phyloP scores from a whole-genome alignment of 2,888 invertebrate species.

The Tribolium freemani region DNA sequence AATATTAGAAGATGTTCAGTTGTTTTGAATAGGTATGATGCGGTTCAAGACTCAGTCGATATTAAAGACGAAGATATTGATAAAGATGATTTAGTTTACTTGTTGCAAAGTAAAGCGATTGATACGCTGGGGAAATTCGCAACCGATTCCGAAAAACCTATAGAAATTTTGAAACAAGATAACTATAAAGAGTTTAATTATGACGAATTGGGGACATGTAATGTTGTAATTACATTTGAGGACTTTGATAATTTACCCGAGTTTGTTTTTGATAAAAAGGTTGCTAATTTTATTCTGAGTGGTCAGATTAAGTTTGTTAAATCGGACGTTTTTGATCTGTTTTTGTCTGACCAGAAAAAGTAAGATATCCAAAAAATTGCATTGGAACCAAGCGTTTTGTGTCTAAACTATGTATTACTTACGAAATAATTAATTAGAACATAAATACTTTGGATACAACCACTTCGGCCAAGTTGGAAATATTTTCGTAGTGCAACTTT shows the following conservation, averaged over 20 bases:
- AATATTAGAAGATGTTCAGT: neutral
- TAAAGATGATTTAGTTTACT: neutral
- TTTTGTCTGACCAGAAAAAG: neutral
- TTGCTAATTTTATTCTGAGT: conserved; percentile 1
- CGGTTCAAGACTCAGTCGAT: neutral
- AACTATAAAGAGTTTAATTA: conserved; percentile 11
- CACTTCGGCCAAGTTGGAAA: no score
- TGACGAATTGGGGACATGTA: conserved; percentile 10
- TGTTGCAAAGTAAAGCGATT: conserved; percentile 7
- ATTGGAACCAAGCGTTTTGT: no score
- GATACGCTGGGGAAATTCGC: neutral
- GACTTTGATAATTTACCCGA: conserved; percentile 23
- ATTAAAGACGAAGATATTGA: conserved; percentile 26
- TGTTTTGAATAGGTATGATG: conserved; percentile 8
- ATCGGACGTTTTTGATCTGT: conserved; percentile 7
- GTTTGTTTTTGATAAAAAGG: conserved; percentile 18
- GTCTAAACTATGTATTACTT: no score
- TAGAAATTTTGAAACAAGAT: conserved; percentile 6
- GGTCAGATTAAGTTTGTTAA: conserved; percentile 19
- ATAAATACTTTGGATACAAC: no score
- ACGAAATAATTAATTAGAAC: no score
- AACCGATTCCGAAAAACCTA: conserved; percentile 13
- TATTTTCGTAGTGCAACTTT: no score
- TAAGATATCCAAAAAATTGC: no score
- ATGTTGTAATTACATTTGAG: conserved; percentile 26